phyloP scores from a whole-genome alignment of 2,113 vertebrate species.

The Charadrius vociferus region DNA sequence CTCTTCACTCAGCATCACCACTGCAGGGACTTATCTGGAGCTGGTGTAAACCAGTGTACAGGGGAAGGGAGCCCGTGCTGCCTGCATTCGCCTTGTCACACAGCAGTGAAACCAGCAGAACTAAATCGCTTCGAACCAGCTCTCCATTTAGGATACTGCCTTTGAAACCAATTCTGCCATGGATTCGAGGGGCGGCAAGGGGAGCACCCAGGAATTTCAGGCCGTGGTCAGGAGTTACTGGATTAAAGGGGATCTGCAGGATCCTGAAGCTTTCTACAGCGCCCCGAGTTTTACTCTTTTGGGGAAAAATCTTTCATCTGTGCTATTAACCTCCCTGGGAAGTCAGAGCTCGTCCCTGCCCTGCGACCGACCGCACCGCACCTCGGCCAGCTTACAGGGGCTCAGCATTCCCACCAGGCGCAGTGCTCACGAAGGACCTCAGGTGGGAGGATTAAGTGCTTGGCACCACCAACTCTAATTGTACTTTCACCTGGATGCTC shows the following conservation, averaged over 20 bases:
- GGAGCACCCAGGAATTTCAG: not conserved
- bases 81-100: not conserved
- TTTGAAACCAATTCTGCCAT: not conserved
- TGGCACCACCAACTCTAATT: not conserved
- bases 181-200: not conserved
- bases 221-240: not conserved
- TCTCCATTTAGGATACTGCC: not conserved
- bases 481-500: not conserved
- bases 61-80: not conserved
- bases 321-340: not conserved
- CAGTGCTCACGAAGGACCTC: not conserved
- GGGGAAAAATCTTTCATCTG: not conserved
- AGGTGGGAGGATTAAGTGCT: not conserved
- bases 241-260: not conserved
- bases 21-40: not conserved
- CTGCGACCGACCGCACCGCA: fast-evolving
- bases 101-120: not conserved
- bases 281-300: not conserved
- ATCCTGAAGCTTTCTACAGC: not conserved
- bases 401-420: not conserved
- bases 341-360: not conserved
- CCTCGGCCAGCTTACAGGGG: not conserved
- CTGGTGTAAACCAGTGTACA: fast-evolving
- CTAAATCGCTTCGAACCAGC: not conserved
- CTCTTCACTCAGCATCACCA: not conserved